phyloP scores from a whole-genome alignment of 2,888 invertebrate species.

The Tetanocera ferruginea region DNA sequence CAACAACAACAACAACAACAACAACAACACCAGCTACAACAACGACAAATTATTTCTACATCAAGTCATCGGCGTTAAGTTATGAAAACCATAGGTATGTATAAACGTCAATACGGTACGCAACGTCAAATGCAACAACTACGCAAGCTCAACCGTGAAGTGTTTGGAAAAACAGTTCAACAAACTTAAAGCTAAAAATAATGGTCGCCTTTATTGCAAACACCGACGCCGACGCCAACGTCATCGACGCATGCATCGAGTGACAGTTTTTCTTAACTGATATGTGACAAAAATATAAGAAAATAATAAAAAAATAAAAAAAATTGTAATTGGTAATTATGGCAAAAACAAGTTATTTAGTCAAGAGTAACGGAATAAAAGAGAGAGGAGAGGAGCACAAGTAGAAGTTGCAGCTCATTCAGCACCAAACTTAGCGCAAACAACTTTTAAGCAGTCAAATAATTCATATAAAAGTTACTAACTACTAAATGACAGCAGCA shows the following conservation, averaged over 20 bases:
- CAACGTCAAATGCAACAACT: background rate
- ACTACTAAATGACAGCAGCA: no score
- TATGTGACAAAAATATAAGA: constrained; percentile 5
- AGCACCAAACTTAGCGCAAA: no score
- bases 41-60: constrained; percentile 13
- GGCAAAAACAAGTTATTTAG: no score
- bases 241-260: constrained; percentile 7
- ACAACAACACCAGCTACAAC: no score
- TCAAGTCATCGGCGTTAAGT: background rate
- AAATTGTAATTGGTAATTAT: background rate
- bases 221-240: background rate
- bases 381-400: no score
- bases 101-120: no score
- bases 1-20: no score
- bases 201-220: constrained; percentile 12
- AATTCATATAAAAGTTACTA: no score
- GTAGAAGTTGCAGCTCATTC: no score
- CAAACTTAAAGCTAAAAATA: constrained; percentile 42
- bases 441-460: no score
- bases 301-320: background rate
- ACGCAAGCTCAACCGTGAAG: constrained; percentile 21
- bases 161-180: constrained; percentile 41
- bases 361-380: no score
- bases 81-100: background rate
- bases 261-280: constrained; percentile 13